Evolutionary conservation across 1,140 invertebrate genomes (phyloP).

Genomic region (Lepidostoma basale): DNA sequence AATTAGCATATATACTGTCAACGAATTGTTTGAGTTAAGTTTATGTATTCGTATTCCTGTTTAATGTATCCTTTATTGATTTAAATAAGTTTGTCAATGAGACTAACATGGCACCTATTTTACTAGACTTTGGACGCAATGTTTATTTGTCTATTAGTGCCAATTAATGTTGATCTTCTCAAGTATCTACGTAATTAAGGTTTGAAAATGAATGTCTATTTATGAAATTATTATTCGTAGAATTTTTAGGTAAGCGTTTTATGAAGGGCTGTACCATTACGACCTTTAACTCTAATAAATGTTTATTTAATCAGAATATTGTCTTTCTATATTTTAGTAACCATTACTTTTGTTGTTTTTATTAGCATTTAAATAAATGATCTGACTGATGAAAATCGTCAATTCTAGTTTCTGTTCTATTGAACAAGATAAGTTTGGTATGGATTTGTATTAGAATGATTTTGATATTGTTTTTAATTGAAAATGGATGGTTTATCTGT

Average conservation of each 20-base stretch:
- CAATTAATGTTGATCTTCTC: no score
- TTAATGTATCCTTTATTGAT: no score
- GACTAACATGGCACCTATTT: no score
- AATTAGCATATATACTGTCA: no score
- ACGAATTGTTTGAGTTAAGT: no score
- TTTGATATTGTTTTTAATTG: no score
- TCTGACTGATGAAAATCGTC: constrained; percentile 26
- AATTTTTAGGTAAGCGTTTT: no score
- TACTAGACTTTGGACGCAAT: no score
- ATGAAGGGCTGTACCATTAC: not conserved
- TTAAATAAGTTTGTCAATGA: no score
- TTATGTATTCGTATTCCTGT: no score
- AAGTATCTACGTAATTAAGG: no score
- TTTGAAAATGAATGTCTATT: constrained; percentile 4
- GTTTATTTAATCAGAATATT: not conserved
- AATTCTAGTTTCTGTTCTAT: constrained; percentile 20
- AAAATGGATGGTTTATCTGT: not conserved
- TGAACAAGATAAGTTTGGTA: not conserved
- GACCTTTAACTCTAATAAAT: not conserved
- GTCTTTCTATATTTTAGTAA: not conserved
- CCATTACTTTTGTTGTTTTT: not conserved
- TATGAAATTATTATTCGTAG: constrained; percentile 5
- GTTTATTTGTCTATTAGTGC: no score
- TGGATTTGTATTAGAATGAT: constrained; percentile 5
- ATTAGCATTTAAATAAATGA: constrained; percentile 9